Evolutionary conservation across 2,888 invertebrate species (phyloP).

Genomic region (Escarpia spicata): DNA sequence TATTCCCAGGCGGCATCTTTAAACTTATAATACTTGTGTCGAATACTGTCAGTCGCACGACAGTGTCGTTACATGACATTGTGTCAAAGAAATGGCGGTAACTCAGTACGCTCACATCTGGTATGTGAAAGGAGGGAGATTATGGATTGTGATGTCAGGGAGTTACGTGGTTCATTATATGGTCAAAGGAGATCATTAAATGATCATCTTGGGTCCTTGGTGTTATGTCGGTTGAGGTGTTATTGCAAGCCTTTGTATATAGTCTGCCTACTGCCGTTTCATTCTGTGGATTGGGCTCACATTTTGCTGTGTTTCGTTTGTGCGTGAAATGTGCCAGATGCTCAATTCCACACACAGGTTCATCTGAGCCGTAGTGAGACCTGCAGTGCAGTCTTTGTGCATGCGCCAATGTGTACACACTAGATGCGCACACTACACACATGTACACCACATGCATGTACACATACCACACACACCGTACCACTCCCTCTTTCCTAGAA

Average conservation of each 20-base stretch:
- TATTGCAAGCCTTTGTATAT: not conserved
- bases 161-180: not conserved
- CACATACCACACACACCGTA: too few relatives aligned
- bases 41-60: not conserved
- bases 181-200: not conserved
- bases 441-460: too few relatives aligned
- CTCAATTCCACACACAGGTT: not conserved
- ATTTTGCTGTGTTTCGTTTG: not conserved
- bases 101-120: not conserved
- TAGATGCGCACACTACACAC: too few relatives aligned
- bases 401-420: too few relatives aligned
- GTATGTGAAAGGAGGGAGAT: not conserved
- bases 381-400: too few relatives aligned
- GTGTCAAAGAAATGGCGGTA: not conserved
- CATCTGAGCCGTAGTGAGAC: too few relatives aligned
- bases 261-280: not conserved
- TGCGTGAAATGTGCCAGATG: not conserved
- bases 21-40: not conserved
- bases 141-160: not conserved
- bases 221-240: not conserved
- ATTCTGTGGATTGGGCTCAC: not conserved
- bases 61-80: not conserved
- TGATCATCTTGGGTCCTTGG: not conserved
- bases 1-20: not conserved
- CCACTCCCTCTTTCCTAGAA: too few relatives aligned